Evolutionary conservation across 2,888 invertebrate species (phyloP).

Genomic region (Xanthia togata): DNA sequence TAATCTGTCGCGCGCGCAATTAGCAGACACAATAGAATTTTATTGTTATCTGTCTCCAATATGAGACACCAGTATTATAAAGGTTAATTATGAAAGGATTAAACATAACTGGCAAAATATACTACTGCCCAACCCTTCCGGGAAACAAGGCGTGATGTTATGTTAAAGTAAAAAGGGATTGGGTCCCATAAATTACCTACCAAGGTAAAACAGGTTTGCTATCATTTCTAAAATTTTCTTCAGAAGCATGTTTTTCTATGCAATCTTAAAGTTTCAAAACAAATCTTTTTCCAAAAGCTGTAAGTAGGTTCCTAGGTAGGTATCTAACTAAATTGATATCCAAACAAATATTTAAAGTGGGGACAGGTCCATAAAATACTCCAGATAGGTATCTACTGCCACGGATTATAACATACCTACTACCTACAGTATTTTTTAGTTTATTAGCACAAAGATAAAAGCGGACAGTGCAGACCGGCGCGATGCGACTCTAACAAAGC

Average conservation of each 20-base stretch:
- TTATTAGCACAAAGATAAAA: conserved; percentile 36
- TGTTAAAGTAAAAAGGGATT: neutral
- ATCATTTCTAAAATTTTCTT: neutral
- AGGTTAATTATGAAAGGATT: no score
- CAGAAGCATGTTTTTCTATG: neutral
- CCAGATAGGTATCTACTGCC: neutral
- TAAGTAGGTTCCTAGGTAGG: neutral
- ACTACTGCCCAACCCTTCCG: no score
- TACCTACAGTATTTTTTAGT: conserved; percentile 15
- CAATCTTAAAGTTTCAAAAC: neutral
- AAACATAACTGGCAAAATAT: no score
- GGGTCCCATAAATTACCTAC: neutral
- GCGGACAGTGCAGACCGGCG: no score
- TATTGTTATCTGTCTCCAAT: no score
- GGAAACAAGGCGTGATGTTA: no score
- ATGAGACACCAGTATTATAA: no score
- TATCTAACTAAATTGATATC: neutral
- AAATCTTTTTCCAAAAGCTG: neutral
- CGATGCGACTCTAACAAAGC: no score
- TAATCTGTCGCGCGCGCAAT: no score
- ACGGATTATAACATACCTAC: neutral
- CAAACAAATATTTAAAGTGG: neutral
- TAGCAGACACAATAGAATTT: no score
- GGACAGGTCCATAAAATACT: neutral
- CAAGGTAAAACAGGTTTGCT: neutral